Evolutionary conservation across 2,888 invertebrate species (phyloP).

Genomic region (Zygogramma bicolorata): DNA sequence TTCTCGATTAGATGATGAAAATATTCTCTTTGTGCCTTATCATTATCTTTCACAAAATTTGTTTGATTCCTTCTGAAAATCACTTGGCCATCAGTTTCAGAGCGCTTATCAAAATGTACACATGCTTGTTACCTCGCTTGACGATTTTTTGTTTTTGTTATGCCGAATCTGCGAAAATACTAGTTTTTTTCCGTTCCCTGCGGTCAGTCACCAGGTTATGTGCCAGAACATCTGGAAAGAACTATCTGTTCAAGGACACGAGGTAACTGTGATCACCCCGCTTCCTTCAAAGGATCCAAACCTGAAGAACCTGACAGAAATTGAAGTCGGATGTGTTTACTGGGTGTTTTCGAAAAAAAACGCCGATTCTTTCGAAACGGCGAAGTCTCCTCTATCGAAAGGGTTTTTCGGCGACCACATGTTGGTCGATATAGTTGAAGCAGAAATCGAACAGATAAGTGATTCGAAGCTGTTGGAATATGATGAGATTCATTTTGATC

Average conservation of each 20-base stretch:
- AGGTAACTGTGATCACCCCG: not conserved
- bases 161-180: not conserved
- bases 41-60: no score
- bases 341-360: not conserved
- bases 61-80: no score
- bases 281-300: conserved; percentile 54
- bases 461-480: not conserved
- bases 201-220: not conserved
- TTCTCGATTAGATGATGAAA: no score
- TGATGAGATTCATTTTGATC: not conserved
- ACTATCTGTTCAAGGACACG: not conserved
- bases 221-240: not conserved
- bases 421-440: no score
- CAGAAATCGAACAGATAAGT: no score
- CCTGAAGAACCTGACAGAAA: conserved; percentile 57
- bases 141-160: no score
- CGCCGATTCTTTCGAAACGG: not conserved
- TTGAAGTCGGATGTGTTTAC: conserved; percentile 46
- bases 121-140: no score
- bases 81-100: no score
- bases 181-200: not conserved
- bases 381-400: not conserved
- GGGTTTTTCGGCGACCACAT: no score
- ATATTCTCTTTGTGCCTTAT: no score
- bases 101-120: no score